Evolutionary conservation across 2,888 invertebrate species (phyloP).

Genomic region (Eupithecia insigniata): DNA sequence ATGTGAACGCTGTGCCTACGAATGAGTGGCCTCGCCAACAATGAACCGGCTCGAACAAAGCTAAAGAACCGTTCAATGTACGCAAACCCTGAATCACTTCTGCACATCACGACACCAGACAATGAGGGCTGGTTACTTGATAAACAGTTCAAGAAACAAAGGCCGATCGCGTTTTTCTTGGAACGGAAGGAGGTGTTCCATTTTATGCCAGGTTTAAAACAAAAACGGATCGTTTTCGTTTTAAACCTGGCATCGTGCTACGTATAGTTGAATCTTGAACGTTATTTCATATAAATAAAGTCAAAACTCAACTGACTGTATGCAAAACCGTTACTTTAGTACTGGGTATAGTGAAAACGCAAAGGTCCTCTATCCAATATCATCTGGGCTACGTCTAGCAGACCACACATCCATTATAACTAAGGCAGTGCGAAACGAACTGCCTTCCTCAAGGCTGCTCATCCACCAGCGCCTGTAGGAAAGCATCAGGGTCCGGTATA

Average conservation of each 20-base stretch:
- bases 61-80: slow-evolving; percentile 28
- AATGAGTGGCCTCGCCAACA: slow-evolving; percentile 37
- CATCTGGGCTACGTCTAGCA: slow-evolving; percentile 46
- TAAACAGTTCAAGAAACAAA: slow-evolving; percentile 16
- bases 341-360: not conserved
- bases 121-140: slow-evolving; percentile 10
- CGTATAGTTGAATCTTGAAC: not conserved
- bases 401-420: slow-evolving; percentile 66
- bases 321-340: not conserved
- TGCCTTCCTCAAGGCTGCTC: slow-evolving; percentile 70
- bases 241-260: too few species aligned
- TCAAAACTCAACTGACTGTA: not conserved
- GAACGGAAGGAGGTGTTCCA: not conserved
- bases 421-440: slow-evolving; percentile 62
- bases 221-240: not conserved
- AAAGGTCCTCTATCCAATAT: not conserved
- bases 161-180: not conserved
- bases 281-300: not conserved
- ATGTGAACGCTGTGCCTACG: slow-evolving; percentile 39
- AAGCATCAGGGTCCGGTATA: slow-evolving; percentile 86
- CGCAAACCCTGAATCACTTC: slow-evolving; percentile 21
- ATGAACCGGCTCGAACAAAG: slow-evolving; percentile 32
- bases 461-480: slow-evolving; percentile 64
- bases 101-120: slow-evolving; percentile 22
- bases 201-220: not conserved